phyloP scores from a whole-genome alignment of 2,113 vertebrate genomes.

The Odontesthes bonariensis region DNA sequence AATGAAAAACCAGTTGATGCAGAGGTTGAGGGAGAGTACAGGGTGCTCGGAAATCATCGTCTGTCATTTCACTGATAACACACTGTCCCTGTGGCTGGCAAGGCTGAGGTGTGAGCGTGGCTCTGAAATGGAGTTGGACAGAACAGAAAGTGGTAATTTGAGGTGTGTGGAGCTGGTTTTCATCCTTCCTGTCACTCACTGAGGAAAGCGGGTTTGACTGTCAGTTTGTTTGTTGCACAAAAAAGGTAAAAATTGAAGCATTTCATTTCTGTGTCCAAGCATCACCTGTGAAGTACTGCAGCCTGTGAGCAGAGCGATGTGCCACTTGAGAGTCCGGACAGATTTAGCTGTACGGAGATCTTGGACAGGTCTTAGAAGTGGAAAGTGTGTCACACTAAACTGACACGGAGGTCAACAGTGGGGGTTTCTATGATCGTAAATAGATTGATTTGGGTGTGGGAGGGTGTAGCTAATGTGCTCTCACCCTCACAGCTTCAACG shows the following conservation, averaged over 20 bases:
- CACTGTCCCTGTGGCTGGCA: not conserved
- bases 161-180: conserved; percentile 11
- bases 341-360: conserved; percentile 16
- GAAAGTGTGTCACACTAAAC: conserved; percentile 45
- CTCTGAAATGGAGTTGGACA: not conserved
- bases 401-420: conserved; percentile 39
- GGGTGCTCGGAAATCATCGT: not conserved
- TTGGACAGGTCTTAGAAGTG: not conserved
- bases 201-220: not conserved
- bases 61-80: conserved; percentile 12
- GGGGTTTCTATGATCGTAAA: conserved; percentile 35
- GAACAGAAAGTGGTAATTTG: conserved; percentile 2
- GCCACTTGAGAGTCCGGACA: not conserved
- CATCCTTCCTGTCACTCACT: conserved; percentile 19
- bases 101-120: not conserved
- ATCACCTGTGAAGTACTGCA: not conserved
- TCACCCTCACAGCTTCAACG: not conserved
- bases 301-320: not conserved
- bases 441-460: conserved; percentile 19
- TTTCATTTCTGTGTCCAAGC: not conserved
- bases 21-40: not conserved
- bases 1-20: not conserved
- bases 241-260: not conserved
- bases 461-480: conserved; percentile 5
- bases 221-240: conserved; percentile 3